Percentiles rank a stretch among this genome's conserved stretches.
Evolutionary conservation across 2,113 vertebrate genomes (phyloP).

Genomic region (Antigone vipio): DNA sequence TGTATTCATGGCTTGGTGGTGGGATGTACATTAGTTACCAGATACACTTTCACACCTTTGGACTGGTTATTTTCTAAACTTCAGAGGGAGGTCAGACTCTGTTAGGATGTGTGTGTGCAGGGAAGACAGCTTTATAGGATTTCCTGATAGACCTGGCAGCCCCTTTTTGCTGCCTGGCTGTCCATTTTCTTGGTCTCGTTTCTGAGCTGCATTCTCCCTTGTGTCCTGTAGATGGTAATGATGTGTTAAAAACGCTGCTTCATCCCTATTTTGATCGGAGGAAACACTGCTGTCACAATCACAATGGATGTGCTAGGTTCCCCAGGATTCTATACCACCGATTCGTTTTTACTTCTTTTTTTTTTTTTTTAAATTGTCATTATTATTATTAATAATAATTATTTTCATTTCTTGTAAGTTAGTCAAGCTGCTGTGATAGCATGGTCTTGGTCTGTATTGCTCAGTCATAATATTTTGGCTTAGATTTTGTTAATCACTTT

Average conservation of each 20-base stretch:
- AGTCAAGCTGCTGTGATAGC: neutral
- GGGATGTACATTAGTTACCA: too few relatives aligned
- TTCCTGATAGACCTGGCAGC: neutral
- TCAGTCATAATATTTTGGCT: neutral
- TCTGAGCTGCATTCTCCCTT: neutral
- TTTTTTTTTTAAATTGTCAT: neutral
- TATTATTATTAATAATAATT: neutral
- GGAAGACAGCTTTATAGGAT: neutral
- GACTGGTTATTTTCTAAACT: neutral
- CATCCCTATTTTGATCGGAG: neutral
- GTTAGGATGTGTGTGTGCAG: neutral
- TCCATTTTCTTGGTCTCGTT: fast-evolving
- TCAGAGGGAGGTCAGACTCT: neutral
- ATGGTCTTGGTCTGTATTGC: neutral
- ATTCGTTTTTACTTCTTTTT: neutral
- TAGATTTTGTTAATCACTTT: neutral
- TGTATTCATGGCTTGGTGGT: fast-evolving
- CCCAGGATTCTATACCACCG: neutral
- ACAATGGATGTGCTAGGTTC: neutral
- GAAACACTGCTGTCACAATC: neutral
- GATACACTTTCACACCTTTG: neutral
- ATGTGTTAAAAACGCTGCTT: neutral
- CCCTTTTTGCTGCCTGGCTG: neutral
- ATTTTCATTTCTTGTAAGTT: neutral
- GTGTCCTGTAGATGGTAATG: slow-evolving; percentile 36